Conservation (phyloP, 2,888 invertebrate species). For the Cylloceria caligata region DNA sequence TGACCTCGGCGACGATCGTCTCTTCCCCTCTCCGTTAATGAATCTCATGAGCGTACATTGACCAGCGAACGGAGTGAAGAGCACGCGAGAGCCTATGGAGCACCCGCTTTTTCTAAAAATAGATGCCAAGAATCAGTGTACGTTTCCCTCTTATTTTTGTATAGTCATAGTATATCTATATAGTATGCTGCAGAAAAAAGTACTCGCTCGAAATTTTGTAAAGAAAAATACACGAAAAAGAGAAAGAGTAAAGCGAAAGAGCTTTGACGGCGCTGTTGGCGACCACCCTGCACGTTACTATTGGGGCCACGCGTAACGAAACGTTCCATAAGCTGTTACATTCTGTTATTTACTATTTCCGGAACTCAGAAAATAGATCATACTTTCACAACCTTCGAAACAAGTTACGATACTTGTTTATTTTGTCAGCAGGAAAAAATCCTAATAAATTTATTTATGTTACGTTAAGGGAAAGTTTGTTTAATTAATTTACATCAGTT, state of each 20-base stretch:
- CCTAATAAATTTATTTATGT: not conserved
- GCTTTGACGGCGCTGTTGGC: slow-evolving; percentile 12
- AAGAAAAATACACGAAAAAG: slow-evolving; percentile 23
- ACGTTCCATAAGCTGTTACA: slow-evolving; percentile 22
- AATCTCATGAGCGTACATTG: slow-evolving; percentile 57
- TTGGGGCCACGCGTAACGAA: slow-evolving; percentile 4
- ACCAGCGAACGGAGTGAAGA: slow-evolving; percentile 44
- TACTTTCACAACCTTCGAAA: not conserved
- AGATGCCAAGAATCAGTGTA: slow-evolving; percentile 34
- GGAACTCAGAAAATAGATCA: not conserved
- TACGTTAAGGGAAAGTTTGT: not conserved
- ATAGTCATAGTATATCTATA: not conserved
- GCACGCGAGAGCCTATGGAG: slow-evolving; percentile 42
- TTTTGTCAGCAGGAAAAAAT: not conserved
- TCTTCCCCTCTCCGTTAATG: slow-evolving; percentile 42
- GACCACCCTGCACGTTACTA: slow-evolving; percentile 9
- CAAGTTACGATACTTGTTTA: not conserved
- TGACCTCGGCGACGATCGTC: slow-evolving; percentile 38
- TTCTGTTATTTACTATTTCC: slow-evolving; percentile 28
- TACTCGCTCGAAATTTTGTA: slow-evolving; percentile 22
- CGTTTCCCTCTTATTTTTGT: slow-evolving; percentile 20
- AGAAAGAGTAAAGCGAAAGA: slow-evolving; percentile 18
- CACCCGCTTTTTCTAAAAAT: slow-evolving; percentile 53
- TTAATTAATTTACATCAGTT: no score
- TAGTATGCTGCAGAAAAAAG: slow-evolving; percentile 20